These are phyloP conservation scores for Apamea monoglypha DNA, from an alignment of 2,888 invertebrate genomes.

Conservation along the genomic window DNA sequence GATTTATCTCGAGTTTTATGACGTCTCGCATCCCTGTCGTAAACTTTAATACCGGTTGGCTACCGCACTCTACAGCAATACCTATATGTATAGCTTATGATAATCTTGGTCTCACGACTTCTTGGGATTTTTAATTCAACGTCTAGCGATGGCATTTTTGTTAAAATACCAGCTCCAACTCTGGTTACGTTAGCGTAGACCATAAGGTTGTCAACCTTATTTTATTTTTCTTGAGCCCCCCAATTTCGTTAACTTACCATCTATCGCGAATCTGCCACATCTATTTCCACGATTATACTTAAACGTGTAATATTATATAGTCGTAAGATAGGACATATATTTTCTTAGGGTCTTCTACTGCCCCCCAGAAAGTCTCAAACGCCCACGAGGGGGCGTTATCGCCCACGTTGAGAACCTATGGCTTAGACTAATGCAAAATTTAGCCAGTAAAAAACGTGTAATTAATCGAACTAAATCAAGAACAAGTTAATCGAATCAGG, in stretches of 20 bases:
- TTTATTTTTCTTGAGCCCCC: neutral
- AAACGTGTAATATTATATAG: neutral
- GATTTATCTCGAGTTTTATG: constrained; percentile 89
- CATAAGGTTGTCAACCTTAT: neutral
- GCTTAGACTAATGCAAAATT: neutral
- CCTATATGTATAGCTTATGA: constrained; percentile 65
- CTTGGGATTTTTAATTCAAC: constrained; percentile 16
- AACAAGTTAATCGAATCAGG: neutral
- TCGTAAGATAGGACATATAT: neutral
- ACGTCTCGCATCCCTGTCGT: constrained; percentile 88
- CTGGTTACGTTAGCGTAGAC: too few relatives aligned
- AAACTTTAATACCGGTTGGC: constrained; percentile 87
- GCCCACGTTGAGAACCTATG: neutral
- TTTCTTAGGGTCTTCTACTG: neutral
- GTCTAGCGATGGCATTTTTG: neutral
- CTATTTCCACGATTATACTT: neutral
- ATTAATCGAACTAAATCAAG: neutral
- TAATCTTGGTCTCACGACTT: constrained; percentile 54
- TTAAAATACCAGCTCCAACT: neutral
- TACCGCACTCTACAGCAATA: constrained; percentile 78
- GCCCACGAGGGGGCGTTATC: neutral
- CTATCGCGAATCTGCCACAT: neutral
- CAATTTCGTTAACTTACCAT: neutral
- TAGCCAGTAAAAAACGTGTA: neutral
- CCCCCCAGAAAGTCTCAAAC: neutral